These are phyloP conservation scores for Gobio gobio DNA, from an alignment of 2,113 vertebrate species.

Conservation along the genomic window DNA sequence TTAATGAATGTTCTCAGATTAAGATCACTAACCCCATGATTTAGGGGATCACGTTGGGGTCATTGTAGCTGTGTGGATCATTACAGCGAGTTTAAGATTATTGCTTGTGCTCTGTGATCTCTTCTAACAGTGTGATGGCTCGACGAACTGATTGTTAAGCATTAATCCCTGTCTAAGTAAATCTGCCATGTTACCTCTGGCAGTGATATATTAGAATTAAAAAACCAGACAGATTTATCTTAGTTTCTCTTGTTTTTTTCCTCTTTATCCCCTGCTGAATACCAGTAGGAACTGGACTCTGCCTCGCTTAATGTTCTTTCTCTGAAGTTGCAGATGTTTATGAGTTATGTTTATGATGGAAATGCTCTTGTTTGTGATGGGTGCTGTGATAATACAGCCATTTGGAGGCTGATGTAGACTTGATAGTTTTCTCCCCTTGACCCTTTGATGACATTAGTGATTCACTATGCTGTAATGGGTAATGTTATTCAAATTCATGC, in stretches of 20 bases:
- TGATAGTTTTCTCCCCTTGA: not conserved
- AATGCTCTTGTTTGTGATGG: conserved; percentile 24
- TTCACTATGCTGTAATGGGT: not conserved
- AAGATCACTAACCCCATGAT: not conserved
- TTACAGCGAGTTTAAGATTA: conserved; percentile 17
- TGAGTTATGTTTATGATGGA: conserved; percentile 5
- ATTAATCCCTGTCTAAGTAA: conserved; percentile 52
- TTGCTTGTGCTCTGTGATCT: conserved; percentile 19
- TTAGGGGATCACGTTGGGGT: not conserved
- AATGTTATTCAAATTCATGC: not conserved
- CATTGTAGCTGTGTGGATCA: not conserved
- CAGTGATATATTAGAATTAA: conserved; percentile 24
- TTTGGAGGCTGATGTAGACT: not conserved
- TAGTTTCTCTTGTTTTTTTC: not conserved
- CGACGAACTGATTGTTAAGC: conserved; percentile 48
- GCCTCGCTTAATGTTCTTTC: not conserved
- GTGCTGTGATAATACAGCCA: not conserved
- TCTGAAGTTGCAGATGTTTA: conserved; percentile 25
- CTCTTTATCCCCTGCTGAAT: not conserved
- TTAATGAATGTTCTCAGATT: conserved; percentile 18
- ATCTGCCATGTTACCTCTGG: conserved; percentile 41
- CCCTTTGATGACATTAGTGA: not conserved
- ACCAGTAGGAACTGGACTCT: not conserved
- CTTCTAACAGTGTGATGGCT: not conserved
- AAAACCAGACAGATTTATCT: conserved; percentile 22